These are phyloP conservation scores for Litoditis marina DNA, from an alignment of 2,888 invertebrate genomes.

Conservation along the genomic window DNA sequence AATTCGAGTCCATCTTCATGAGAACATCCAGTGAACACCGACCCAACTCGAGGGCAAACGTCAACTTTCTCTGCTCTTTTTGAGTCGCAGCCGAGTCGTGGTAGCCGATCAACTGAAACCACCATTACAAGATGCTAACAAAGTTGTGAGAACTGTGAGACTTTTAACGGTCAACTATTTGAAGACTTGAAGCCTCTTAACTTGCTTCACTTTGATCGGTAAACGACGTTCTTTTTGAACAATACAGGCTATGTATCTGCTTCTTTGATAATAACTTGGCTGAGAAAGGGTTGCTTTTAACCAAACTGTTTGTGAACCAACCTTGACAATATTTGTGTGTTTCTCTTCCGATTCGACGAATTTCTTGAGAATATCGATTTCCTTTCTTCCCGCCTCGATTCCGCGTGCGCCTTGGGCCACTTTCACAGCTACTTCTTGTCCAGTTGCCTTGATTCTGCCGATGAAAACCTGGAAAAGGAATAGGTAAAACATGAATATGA, in stretches of 20 bases:
- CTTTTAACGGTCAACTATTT: no score
- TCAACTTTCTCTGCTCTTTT: slow-evolving; percentile 11
- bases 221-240: no score
- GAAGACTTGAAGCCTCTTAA: no score
- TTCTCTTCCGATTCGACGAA: slow-evolving; percentile 8
- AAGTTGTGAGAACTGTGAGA: no score
- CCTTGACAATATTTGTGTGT: slow-evolving; percentile 28
- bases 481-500: no score
- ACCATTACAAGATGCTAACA: neutral
- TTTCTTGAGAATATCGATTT: slow-evolving; percentile 23
- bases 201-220: no score
- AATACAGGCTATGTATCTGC: neutral
- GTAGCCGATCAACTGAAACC: slow-evolving; percentile 20
- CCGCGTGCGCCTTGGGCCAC: slow-evolving; percentile 8
- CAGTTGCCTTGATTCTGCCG: slow-evolving; percentile 23
- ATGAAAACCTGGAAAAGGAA: slow-evolving; percentile 15
- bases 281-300: neutral
- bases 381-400: slow-evolving; percentile 15
- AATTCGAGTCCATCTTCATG: slow-evolving; percentile 23
- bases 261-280: neutral
- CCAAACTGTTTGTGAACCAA: neutral
- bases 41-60: slow-evolving; percentile 36
- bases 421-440: slow-evolving; percentile 25
- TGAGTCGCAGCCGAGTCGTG: slow-evolving; percentile 8
- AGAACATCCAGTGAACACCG: slow-evolving; percentile 21